Conservation (phyloP, 1,140 invertebrate genomes). For the Pachyrhynchus sulphureomaculatus region DNA sequence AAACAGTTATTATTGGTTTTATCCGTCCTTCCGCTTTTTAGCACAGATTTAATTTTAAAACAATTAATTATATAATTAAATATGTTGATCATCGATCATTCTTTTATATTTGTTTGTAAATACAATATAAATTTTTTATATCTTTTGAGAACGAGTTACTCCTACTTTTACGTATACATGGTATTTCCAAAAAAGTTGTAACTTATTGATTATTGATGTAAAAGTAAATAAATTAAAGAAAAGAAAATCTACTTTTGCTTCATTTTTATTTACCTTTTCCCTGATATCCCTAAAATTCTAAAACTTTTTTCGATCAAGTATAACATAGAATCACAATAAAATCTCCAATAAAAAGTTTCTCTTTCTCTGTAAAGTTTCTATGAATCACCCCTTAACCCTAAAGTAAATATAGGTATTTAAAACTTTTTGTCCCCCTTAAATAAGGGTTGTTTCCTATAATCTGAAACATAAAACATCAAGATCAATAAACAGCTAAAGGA, state of each 20-base stretch:
- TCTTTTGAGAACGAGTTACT: conserved; percentile 31
- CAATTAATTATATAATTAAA: conserved; percentile 1
- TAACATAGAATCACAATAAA: conserved; percentile 28
- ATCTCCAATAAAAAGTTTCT: conserved; percentile 24
- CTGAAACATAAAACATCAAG: no score
- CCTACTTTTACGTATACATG: conserved; percentile 33
- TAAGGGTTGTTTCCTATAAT: conserved; percentile 7
- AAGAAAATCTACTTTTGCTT: conserved; percentile 20
- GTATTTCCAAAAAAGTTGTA: conserved; percentile 36
- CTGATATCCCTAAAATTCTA: conserved; percentile 2
- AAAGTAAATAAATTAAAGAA: conserved; percentile 33
- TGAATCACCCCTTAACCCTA: conserved; percentile 28
- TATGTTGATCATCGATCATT: conserved; percentile 21
- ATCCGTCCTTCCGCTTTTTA: conserved; percentile 28
- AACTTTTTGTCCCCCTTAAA: conserved; percentile 19
- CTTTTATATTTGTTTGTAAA: conserved; percentile 34
- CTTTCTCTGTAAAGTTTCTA: conserved; percentile 15
- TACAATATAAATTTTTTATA: conserved; percentile 34
- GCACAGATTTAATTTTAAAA: conserved; percentile 23
- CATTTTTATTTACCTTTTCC: conserved; percentile 24
- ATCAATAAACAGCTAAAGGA: no score
- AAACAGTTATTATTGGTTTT: conserved; percentile 30
- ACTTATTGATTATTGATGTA: conserved; percentile 35
- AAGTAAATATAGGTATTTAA: conserved; percentile 29
- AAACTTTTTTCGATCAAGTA: conserved; percentile 16